Conservation (phyloP, 2,113 vertebrate species). For the Coreoperca whiteheadi region DNA sequence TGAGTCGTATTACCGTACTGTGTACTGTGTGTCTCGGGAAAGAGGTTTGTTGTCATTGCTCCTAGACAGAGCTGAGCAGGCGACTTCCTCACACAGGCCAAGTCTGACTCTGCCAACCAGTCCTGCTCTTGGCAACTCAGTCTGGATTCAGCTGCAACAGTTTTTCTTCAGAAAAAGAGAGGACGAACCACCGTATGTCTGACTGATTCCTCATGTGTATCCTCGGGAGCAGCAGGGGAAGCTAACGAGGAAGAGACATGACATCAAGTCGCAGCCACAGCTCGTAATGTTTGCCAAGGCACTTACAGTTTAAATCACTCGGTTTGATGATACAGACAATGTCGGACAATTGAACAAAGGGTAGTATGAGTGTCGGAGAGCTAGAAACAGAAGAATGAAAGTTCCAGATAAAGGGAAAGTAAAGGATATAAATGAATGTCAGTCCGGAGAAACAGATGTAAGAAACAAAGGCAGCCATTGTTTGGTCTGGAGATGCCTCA, state of each 20-base stretch:
- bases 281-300: slow-evolving; percentile 48
- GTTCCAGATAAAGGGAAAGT: slow-evolving; percentile 54
- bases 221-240: slow-evolving; percentile 55
- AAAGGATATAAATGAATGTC: slow-evolving; percentile 61
- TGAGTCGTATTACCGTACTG: slow-evolving; percentile 14
- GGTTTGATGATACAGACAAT: slow-evolving; percentile 43
- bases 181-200: slow-evolving; percentile 52
- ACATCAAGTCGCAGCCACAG: slow-evolving; percentile 55
- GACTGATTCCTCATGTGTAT: slow-evolving; percentile 67
- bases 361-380: slow-evolving; percentile 40
- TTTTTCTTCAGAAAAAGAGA: slow-evolving; percentile 39
- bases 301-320: slow-evolving; percentile 44
- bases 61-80: slow-evolving; percentile 45
- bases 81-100: slow-evolving; percentile 35
- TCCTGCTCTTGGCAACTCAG: slow-evolving; percentile 41
- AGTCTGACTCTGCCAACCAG: slow-evolving; percentile 42
- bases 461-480: slow-evolving; percentile 89
- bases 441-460: slow-evolving; percentile 84
- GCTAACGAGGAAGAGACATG: slow-evolving; percentile 51
- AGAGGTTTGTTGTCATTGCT: slow-evolving; percentile 50
- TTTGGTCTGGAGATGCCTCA: slow-evolving; percentile 85
- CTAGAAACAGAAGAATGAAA: slow-evolving; percentile 46
- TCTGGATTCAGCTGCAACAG: slow-evolving; percentile 45
- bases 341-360: slow-evolving; percentile 41
- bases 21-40: slow-evolving; percentile 14